Evolutionary conservation across 1,140 invertebrate species (phyloP), one percentile per base, ranked within the genome.

Genomic region (Globodera rostochiensis): DNA sequence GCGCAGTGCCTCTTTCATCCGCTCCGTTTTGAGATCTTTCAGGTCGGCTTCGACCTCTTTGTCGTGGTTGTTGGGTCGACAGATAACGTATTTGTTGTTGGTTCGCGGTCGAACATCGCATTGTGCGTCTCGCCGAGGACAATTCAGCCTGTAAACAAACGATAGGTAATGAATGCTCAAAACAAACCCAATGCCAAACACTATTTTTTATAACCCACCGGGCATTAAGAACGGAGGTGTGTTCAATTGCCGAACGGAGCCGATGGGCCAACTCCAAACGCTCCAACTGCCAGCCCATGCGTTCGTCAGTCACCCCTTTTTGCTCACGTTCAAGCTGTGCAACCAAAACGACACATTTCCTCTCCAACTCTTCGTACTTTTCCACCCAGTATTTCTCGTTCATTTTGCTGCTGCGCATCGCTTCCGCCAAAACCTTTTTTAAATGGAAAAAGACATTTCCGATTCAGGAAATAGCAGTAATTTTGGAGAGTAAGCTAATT

Each of bases 61-160:
- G 83, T 87, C 60, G 36, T 79, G 69, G 60, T 77, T 15, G 69
- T 81, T 90, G 11, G 88, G 88, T 76, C 81, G 77, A 57, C 88
- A 89, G n/a, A 85, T 84, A 15, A 89, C 88, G 74, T 89, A 89
- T 80, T 89, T 89, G 78, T 83, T 90, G 6, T 73, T 73, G 13
- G 74, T 85, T 6, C 69, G 21, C 11, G 87, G 87, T 13, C 77
- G 77, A 6, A 83, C 87, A 67, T 87, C 86, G 49, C 87, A 89
- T 82, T 89, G 81, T 0, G 81, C 87, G 77, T 88, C 87, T 21
- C 85, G 67, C 3, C 77, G 73, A 45, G 87, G 80, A 21, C 73
- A 79, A 64, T 85, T 83, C 11, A 83, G 47, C 83, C 86, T 67
- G 80, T 47, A 25, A 36, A 19, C 11, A 49, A 80, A 8, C 53